Evolutionary conservation across 2,888 invertebrate genomes (phyloP).

Genomic region (Acanthosepion esculentum): DNA sequence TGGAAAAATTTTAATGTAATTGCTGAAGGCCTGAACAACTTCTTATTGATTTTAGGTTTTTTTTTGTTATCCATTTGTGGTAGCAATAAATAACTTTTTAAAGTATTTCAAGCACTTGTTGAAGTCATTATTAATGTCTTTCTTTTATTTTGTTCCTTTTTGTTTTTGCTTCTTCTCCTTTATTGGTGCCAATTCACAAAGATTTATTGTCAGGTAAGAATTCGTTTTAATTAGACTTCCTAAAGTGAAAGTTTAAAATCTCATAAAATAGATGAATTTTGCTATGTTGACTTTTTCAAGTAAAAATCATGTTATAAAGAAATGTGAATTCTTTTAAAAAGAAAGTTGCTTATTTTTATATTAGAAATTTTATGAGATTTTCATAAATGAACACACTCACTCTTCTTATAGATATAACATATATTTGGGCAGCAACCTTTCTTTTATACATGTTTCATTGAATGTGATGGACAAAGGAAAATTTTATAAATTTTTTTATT

Average conservation of each 20-base stretch:
- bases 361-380: too few species aligned
- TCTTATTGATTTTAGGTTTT: background rate
- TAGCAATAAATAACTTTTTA: background rate
- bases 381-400: too few species aligned
- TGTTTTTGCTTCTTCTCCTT: background rate
- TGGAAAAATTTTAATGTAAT: background rate
- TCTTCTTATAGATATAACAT: background rate
- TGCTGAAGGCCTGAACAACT: background rate
- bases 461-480: too few species aligned
- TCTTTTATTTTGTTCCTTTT: background rate
- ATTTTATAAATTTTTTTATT: background rate
- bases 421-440: too few species aligned
- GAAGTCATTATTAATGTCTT: background rate
- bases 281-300: background rate
- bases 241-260: background rate
- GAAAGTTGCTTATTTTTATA: too few species aligned
- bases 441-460: too few species aligned
- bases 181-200: background rate
- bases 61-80: background rate
- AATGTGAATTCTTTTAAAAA: background rate
- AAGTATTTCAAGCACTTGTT: background rate
- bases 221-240: background rate
- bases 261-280: background rate
- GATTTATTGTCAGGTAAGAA: background rate
- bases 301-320: background rate